Evolutionary conservation across 1,140 invertebrate genomes (phyloP).

Genomic region (Platyura marginata): DNA sequence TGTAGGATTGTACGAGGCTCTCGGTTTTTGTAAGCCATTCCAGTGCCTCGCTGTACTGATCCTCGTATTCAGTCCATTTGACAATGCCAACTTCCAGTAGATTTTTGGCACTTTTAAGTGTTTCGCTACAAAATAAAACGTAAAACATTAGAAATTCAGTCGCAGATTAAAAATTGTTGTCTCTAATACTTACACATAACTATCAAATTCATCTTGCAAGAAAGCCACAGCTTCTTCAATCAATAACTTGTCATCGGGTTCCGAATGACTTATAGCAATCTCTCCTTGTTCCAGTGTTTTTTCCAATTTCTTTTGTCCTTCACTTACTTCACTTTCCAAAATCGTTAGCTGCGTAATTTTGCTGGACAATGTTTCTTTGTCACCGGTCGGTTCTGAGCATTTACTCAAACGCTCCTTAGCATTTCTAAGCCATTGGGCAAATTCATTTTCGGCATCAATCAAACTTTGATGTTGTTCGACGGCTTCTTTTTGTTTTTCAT

Average conservation of each 20-base stretch:
- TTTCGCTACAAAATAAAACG: constrained; percentile 33
- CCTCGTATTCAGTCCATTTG: constrained; percentile 91
- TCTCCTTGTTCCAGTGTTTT: constrained; percentile 64
- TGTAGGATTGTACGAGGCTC: constrained; percentile 68
- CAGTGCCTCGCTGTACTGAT: constrained; percentile 74
- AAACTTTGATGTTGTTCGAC: constrained; percentile 80
- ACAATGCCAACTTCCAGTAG: constrained; percentile 77
- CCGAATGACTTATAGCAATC: constrained; percentile 59
- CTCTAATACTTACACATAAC: constrained; percentile 43
- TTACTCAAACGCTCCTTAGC: constrained; percentile 81
- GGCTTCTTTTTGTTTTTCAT: constrained; percentile 78
- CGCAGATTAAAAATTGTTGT: constrained; percentile 2
- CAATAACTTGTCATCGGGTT: constrained; percentile 71
- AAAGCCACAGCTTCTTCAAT: constrained; percentile 81
- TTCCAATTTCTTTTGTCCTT: constrained; percentile 64
- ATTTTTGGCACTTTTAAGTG: constrained; percentile 58
- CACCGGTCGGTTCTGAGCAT: constrained; percentile 83
- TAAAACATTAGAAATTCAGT: constrained; percentile 2
- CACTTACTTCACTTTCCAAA: constrained; percentile 58
- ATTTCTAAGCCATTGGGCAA: constrained; percentile 75
- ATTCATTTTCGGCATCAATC: constrained; percentile 78
- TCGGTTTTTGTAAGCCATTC: constrained; percentile 82
- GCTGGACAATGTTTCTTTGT: constrained; percentile 71
- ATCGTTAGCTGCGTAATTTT: constrained; percentile 74
- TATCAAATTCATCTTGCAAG: constrained; percentile 74